Conservation (phyloP, 1,140 invertebrate genomes). For the Bicyclus anynana region DNA sequence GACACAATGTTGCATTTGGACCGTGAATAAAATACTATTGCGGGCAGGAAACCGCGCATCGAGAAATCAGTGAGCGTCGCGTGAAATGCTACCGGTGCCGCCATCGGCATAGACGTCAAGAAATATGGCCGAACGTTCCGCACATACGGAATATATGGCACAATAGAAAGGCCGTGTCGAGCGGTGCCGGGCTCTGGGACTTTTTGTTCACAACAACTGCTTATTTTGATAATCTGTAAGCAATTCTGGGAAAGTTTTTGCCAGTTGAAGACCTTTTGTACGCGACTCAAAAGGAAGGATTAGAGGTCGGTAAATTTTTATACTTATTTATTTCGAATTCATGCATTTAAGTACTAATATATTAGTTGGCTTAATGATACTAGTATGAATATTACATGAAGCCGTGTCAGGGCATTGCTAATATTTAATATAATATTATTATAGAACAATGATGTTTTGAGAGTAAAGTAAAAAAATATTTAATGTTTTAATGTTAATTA, state of each 20-base stretch:
- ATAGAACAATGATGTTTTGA: too few species aligned
- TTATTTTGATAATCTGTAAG: slow-evolving; percentile 25
- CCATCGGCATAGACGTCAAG: slow-evolving; percentile 55
- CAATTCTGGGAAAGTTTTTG: slow-evolving; percentile 18
- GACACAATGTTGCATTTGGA: slow-evolving; percentile 42
- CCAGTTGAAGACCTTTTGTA: not conserved
- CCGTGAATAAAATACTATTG: slow-evolving; percentile 60
- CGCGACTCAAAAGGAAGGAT: too few species aligned
- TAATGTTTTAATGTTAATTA: too few species aligned
- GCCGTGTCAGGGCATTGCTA: too few species aligned
- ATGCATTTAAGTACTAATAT: too few species aligned
- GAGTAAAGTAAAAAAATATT: too few species aligned
- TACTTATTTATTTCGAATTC: too few species aligned
- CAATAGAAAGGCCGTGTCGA: slow-evolving; percentile 45
- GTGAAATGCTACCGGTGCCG: slow-evolving; percentile 63
- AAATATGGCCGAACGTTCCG: slow-evolving; percentile 59
- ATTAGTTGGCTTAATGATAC: too few species aligned
- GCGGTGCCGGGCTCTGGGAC: slow-evolving; percentile 39
- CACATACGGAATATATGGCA: slow-evolving; percentile 58
- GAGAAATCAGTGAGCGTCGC: slow-evolving; percentile 62
- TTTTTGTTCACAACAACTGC: slow-evolving; percentile 28
- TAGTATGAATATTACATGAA: too few species aligned
- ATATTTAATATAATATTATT: too few species aligned
- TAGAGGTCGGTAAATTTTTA: too few species aligned
- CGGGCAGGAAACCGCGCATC: slow-evolving; percentile 61